phyloP scores from a whole-genome alignment of 2,113 vertebrate genomes.

The Dasypus novemcinctus region DNA sequence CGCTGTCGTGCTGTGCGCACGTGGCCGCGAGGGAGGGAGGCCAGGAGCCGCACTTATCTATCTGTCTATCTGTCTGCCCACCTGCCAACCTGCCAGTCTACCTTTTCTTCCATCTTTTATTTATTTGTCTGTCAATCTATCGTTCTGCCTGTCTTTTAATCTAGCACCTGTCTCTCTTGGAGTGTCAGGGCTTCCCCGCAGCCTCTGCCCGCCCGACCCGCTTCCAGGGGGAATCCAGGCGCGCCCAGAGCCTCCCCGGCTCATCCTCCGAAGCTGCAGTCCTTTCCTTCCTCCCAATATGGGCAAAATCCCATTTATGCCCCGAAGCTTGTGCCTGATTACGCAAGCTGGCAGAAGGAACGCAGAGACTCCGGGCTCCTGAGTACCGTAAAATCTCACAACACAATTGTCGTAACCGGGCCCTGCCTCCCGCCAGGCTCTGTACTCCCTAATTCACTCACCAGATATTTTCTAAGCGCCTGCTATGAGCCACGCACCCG shows the following conservation, averaged over 20 bases:
- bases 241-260: fast-evolving
- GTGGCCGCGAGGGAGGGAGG: neutral
- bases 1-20: fast-evolving
- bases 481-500: neutral
- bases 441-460: neutral
- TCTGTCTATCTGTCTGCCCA: neutral
- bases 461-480: neutral
- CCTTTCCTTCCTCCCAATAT: neutral
- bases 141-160: conserved; percentile 21
- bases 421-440: fast-evolving
- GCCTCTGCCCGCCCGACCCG: fast-evolving
- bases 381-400: neutral
- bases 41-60: neutral
- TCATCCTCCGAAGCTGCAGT: neutral
- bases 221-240: neutral
- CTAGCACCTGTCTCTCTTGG: neutral
- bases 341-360: neutral
- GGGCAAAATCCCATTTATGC: fast-evolving
- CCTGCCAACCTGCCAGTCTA: neutral
- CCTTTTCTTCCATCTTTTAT: neutral
- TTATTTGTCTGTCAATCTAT: neutral
- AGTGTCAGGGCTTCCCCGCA: neutral
- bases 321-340: neutral
- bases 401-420: fast-evolving
- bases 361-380: neutral